Conservation (phyloP, 2,113 vertebrate genomes). For the Coracopsis vasa region DNA sequence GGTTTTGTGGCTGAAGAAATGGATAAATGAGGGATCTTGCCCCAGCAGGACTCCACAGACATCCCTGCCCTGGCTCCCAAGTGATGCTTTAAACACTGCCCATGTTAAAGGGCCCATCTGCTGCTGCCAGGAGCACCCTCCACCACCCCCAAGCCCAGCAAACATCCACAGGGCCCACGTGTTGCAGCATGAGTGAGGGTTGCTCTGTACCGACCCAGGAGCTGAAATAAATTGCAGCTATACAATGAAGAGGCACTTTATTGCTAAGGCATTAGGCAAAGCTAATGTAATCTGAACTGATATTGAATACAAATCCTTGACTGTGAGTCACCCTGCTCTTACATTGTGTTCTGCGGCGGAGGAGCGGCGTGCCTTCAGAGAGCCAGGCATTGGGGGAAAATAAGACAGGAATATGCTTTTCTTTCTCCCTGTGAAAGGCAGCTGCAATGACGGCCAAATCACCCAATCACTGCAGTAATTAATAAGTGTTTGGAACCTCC, state of each 20-base stretch:
- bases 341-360: neutral
- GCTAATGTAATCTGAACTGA: constrained; percentile 44
- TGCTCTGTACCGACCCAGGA: constrained; percentile 13
- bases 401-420: neutral
- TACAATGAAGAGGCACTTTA: constrained; percentile 66
- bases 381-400: neutral
- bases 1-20: accelerated
- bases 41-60: neutral
- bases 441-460: constrained; percentile 25
- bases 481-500: constrained; percentile 34
- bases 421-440: constrained; percentile 9
- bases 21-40: accelerated
- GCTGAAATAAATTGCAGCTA: constrained; percentile 47
- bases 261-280: constrained; percentile 59
- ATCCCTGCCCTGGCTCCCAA: neutral
- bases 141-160: neutral
- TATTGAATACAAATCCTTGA: constrained; percentile 58
- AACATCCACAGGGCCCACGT: neutral
- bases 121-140: neutral
- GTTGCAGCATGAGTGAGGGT: neutral
- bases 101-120: neutral
- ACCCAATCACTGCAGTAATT: constrained; percentile 59
- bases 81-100: neutral
- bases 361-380: neutral
- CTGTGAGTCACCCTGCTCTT: constrained; percentile 45